Base-by-base conservation (phyloP, 1,140 invertebrate genomes). In the Cecropterus lyciades region DNA sequence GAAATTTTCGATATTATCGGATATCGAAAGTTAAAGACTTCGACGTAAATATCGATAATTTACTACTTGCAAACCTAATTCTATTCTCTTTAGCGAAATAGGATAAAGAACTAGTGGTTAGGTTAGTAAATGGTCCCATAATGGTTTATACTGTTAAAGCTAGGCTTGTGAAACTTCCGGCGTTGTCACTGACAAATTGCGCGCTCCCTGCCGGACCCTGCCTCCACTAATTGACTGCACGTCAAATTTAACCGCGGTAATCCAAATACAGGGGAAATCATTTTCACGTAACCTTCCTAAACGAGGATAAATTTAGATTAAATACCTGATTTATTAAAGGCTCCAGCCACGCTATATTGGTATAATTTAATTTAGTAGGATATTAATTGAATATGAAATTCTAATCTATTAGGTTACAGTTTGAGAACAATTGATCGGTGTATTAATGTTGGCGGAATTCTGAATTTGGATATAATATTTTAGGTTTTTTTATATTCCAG, bases 131-230 rank as follows among this genome's bases (percentile, higher is more conserved):
- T 40, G 30, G 15, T 67, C 63, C 63, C 79, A 70, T 84, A 72
- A 73, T 74, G 71, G 72, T 75, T 71, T 72, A 71, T 75, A 72
- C 64, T 70, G 75, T 77, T 79, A 78, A 81, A 81, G 78, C 77
- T 78, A 72, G 76, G 71, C 71, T 80, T 77, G 81, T 78, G 76
- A 69, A 76, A 80, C 72, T 84, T 86, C 84, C 84, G 81, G 75
- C 72, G 77, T 70, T 82, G 81, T 86, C 80, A 81, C 79, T 81
- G 81, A 85, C 82, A 85, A 86, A 86, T 85, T 80, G 79, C 72
- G 59, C 75, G 69, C 71, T 70, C 73, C 71, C 71, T 65, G 69
- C 43, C 73, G 62, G 63, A 67, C 73, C 67, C 67, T 69, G 67
- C 55, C 73, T 57, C 69, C 67, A 72, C 80, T 86, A 86, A 86